Conservation (phyloP, 2,888 invertebrate species). For the Xiphydria camelus region DNA sequence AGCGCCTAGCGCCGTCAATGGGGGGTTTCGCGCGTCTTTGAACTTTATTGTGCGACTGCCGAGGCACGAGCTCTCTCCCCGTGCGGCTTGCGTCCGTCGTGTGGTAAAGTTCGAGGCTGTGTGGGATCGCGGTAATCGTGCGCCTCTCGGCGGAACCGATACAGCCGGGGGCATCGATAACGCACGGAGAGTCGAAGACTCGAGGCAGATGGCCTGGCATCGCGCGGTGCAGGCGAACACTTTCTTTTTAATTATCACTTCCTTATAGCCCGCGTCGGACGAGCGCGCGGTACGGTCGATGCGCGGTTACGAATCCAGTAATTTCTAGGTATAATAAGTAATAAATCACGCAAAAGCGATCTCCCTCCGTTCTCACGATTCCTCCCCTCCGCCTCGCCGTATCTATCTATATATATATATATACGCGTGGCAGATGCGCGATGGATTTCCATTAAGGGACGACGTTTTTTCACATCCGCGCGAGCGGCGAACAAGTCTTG, state of each 20-base stretch:
- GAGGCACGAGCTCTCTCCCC: no score
- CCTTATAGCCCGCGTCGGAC: constrained; percentile 23
- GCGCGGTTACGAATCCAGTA: constrained; percentile 32
- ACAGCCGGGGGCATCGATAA: no score
- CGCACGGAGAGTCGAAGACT: no score
- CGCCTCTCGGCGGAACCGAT: no score
- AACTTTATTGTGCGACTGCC: no score
- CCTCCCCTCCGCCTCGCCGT: background rate
- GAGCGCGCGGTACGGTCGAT: constrained; percentile 10
- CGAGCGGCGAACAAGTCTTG: no score
- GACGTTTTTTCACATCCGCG: background rate
- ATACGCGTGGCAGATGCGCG: constrained; percentile 23
- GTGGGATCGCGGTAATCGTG: no score
- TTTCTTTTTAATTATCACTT: constrained; percentile 38
- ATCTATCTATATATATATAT: no score
- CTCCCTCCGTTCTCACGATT: constrained; percentile 13
- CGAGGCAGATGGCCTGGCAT: constrained; percentile 21
- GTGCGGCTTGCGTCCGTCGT: no score
- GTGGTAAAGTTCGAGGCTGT: no score
- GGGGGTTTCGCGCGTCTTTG: no score
- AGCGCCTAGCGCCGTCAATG: no score
- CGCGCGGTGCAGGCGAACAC: constrained; percentile 22
- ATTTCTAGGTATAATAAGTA: constrained; percentile 36
- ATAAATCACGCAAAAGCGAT: constrained; percentile 31
- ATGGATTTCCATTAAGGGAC: constrained; percentile 26